Conservation (phyloP, 2,113 vertebrate genomes). For the Etheostoma cragini region DNA sequence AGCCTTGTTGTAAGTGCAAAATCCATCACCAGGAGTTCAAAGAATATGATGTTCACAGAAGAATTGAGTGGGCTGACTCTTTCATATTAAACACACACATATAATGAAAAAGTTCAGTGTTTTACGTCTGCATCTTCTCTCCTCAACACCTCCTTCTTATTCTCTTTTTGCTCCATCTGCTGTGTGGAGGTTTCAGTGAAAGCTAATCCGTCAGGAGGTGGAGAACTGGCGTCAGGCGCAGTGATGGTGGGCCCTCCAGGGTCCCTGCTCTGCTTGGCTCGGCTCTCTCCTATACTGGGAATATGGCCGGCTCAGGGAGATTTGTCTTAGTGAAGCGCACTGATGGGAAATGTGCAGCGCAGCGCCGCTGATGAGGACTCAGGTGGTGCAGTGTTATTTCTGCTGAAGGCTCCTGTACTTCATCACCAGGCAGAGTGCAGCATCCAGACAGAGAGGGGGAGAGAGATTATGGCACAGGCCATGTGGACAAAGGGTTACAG, state of each 20-base stretch:
- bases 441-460: slow-evolving; percentile 29
- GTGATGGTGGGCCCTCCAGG: slow-evolving; percentile 75
- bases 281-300: slow-evolving; percentile 74
- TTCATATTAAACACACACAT: slow-evolving; percentile 41
- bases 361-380: slow-evolving; percentile 80
- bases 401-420: slow-evolving; percentile 79
- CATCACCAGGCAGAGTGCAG: slow-evolving; percentile 72
- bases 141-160: slow-evolving; percentile 34
- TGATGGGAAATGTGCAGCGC: slow-evolving; percentile 80
- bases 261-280: slow-evolving; percentile 67
- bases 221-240: slow-evolving; percentile 58
- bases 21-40: slow-evolving; percentile 21
- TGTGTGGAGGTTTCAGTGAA: slow-evolving; percentile 61
- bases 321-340: slow-evolving; percentile 82
- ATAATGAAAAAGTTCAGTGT: slow-evolving; percentile 48
- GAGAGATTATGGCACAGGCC: slow-evolving; percentile 1
- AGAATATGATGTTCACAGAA: slow-evolving; percentile 22
- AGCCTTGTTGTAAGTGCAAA: background rate
- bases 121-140: slow-evolving; percentile 39
- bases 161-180: slow-evolving; percentile 63
- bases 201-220: slow-evolving; percentile 78
- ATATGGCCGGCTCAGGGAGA: slow-evolving; percentile 76
- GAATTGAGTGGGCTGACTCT: slow-evolving; percentile 26
- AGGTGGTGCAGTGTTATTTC: slow-evolving; percentile 81
- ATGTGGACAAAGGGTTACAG: slow-evolving; percentile 29